Percentiles rank a stretch among this genome's conserved stretches.
Evolutionary conservation across 1,140 invertebrate species (phyloP).

Genomic region (Notospermus geniculatus): DNA sequence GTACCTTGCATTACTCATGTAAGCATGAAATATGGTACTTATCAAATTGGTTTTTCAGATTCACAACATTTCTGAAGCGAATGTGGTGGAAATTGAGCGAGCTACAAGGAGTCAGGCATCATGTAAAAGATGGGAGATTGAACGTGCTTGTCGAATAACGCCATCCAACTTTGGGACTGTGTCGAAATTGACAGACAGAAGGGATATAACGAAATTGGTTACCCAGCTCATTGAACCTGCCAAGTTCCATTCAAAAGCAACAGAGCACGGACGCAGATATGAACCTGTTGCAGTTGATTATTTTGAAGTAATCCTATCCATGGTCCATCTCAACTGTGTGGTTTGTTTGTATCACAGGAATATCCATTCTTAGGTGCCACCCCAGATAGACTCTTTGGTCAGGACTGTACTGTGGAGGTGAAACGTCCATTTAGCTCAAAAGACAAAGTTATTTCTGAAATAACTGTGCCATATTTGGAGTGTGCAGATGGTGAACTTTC

Average conservation of each 20-base stretch:
- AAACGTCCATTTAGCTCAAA: constrained; percentile 4
- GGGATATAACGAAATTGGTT: neutral
- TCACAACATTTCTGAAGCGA: neutral
- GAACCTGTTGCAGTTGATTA: neutral
- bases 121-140: neutral
- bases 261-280: constrained; percentile 2
- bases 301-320: neutral
- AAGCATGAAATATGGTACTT: no score
- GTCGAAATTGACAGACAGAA: neutral
- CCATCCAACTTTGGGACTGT: neutral
- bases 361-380: neutral
- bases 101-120: neutral
- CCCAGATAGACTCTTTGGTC: neutral
- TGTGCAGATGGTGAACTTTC: neutral
- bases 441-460: neutral
- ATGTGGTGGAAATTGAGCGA: neutral
- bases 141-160: neutral
- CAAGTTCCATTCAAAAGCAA: neutral
- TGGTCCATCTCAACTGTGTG: neutral
- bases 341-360: no score
- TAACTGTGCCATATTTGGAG: constrained; percentile 3
- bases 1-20: no score
- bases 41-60: neutral
- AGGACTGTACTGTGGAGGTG: neutral
- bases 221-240: neutral